Base-by-base conservation (phyloP, 2,113 vertebrate species). In the Balaeniceps rex region DNA sequence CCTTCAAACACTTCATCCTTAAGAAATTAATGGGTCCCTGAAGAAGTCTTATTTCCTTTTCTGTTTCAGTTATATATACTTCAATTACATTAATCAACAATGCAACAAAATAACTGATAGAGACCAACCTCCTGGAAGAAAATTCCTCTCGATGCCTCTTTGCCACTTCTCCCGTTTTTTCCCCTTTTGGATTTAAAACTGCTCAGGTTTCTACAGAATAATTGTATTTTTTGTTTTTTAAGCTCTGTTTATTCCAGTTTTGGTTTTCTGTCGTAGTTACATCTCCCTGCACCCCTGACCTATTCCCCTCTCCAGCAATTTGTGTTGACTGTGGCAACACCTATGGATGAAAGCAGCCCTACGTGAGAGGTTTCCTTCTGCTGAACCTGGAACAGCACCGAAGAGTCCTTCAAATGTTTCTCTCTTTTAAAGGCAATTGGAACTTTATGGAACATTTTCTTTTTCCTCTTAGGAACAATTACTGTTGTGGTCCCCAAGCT, bases 11-110 rank as follows among this genome's bases (percentile, higher is more conserved):
- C 95, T 98, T 97, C 97, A 97, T 98, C 97, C 96, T 98, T 98
- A 98, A 98, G 98, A 98, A 98, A 98, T 98, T 98, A 98, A 98
- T 98, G 97, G 97, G 97, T 98, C 98, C 98, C 98, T 93, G 96
- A 98, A 98, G 98, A 98, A 98, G 98, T 94, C 96, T 95, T 97
- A 97, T 97, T 98, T 98, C 96, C 91, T 97, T 97, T 96, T 97
- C 97, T 97, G 88, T 97, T 96, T 97, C 96, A 97, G 77, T 97
- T 98, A 97, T 98, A 97, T 97, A 97, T 94, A 94, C 97, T 97
- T 97, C 98, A 98, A 96, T 98, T 98, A 97, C 79, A 96, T 97
- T 98, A 97, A 98, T 97, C 97, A 98, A 98, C 98, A 98, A 96
- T 80, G 80, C 87, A 76, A 94, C 91, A 94, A 97, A 98, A 97